phyloP scores from a whole-genome alignment of 2,797 vertebrate genomes.

The Acipenser ruthenus region DNA sequence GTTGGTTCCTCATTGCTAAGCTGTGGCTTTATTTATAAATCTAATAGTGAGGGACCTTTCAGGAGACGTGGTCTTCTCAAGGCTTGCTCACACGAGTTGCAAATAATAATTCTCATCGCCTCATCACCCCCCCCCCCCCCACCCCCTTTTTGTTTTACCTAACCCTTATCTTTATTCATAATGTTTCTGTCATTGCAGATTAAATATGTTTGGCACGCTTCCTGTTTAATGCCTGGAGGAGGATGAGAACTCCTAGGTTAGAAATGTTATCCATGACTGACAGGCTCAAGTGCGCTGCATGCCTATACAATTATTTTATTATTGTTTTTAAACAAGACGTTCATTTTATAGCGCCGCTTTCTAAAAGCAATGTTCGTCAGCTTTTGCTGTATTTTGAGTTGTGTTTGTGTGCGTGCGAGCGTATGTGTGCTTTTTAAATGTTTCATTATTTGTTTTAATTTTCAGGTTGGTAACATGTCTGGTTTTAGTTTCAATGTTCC shows the following conservation, averaged over 20 bases:
- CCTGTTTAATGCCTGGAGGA: background rate
- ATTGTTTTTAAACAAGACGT: background rate
- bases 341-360: no score
- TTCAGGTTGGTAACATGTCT: no score
- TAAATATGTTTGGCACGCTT: background rate
- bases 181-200: background rate
- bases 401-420: background rate
- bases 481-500: no score
- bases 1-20: no score
- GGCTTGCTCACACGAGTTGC: background rate
- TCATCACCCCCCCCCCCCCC: no score
- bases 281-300: background rate
- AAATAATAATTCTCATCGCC: slow-evolving; percentile 5
- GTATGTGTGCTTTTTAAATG: no score
- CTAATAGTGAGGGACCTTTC: background rate
- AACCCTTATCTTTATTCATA: slow-evolving; percentile 10
- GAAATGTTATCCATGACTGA: background rate
- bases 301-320: background rate
- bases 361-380: no score
- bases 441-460: no score
- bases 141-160: background rate
- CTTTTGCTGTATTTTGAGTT: background rate
- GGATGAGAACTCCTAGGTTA: background rate
- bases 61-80: background rate
- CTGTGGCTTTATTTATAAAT: background rate